Evolutionary conservation across 1,140 invertebrate genomes (phyloP).

Genomic region (Trypoxylus dichotomus): DNA sequence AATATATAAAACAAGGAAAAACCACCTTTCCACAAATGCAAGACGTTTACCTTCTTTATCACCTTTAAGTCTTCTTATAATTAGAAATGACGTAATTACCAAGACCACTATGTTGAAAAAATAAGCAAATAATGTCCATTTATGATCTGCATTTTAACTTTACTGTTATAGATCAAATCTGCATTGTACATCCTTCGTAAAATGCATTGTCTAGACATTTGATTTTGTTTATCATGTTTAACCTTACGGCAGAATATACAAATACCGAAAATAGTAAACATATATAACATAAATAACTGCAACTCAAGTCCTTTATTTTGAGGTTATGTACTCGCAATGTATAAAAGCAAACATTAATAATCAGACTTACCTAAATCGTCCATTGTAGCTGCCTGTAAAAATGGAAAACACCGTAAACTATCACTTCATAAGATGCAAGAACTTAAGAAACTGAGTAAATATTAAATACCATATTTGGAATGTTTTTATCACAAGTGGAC

Average conservation of each 20-base stretch:
- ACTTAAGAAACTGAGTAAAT: slow-evolving; percentile 22
- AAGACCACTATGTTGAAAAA: not conserved
- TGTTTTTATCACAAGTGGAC: not conserved
- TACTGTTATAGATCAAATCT: too few relatives aligned
- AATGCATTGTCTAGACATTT: not conserved
- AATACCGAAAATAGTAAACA: slow-evolving; percentile 10
- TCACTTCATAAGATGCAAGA: not conserved
- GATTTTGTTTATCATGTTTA: not conserved
- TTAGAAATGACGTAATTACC: slow-evolving; percentile 13
- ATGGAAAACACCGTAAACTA: not conserved
- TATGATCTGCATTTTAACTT: too few relatives aligned
- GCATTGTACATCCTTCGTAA: too few relatives aligned
- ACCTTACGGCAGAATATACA: not conserved
- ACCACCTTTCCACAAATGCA: too few relatives aligned
- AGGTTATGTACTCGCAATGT: slow-evolving; percentile 17
- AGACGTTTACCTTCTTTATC: not conserved
- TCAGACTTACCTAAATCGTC: slow-evolving; percentile 22
- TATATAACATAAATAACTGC: not conserved
- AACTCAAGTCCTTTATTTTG: not conserved
- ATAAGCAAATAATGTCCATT: too few relatives aligned
- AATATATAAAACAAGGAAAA: too few relatives aligned
- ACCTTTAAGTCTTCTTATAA: not conserved
- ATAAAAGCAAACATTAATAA: not conserved
- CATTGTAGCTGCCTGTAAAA: slow-evolving; percentile 24
- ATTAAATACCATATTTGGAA: slow-evolving; percentile 28